These are phyloP conservation scores for Drosophila pruinosa DNA, from an alignment of 1,140 invertebrate genomes.

Conservation along the genomic window DNA sequence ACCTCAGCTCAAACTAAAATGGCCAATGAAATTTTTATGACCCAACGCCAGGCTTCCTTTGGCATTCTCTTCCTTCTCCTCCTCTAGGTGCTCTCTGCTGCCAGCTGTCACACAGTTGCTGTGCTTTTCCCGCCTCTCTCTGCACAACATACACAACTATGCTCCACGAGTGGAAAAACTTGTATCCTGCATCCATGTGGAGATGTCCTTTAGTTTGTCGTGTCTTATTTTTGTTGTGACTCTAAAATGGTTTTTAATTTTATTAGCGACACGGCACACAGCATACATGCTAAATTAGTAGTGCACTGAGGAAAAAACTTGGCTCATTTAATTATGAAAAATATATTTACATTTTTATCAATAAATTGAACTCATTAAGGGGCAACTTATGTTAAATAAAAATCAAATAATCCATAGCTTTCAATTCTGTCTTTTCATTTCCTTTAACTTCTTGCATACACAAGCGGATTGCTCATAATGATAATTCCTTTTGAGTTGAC, in stretches of 20 bases:
- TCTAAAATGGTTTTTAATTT: slow-evolving; percentile 79
- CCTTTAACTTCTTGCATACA: neutral
- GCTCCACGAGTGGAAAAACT: slow-evolving; percentile 13
- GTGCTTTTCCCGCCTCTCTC: neutral
- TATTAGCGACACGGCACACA: slow-evolving; percentile 64
- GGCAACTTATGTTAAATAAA: too few relatives aligned
- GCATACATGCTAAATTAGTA: slow-evolving; percentile 68
- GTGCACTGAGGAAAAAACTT: slow-evolving; percentile 46
- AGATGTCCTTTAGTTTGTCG: slow-evolving; percentile 22
- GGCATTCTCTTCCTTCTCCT: neutral
- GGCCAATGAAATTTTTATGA: slow-evolving; percentile 79
- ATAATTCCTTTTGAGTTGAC: neutral
- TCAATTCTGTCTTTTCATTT: neutral
- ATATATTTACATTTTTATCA: neutral
- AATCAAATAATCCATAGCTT: too few relatives aligned
- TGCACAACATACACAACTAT: slow-evolving; percentile 2
- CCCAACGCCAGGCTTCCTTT: slow-evolving; percentile 12
- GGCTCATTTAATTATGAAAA: slow-evolving; percentile 4
- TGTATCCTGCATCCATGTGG: slow-evolving; percentile 25
- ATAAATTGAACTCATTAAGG: neutral
- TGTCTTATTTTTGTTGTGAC: slow-evolving; percentile 48
- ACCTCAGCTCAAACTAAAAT: slow-evolving; percentile 50
- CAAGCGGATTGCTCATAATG: neutral
- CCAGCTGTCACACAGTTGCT: slow-evolving; percentile 45
- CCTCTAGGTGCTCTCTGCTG: slow-evolving; percentile 41